A percentile compares a stretch with the other conserved stretches of the same genome.
Evolutionary conservation across 2,797 vertebrate genomes (phyloP).

Genomic region (Malurus leucopterus): DNA sequence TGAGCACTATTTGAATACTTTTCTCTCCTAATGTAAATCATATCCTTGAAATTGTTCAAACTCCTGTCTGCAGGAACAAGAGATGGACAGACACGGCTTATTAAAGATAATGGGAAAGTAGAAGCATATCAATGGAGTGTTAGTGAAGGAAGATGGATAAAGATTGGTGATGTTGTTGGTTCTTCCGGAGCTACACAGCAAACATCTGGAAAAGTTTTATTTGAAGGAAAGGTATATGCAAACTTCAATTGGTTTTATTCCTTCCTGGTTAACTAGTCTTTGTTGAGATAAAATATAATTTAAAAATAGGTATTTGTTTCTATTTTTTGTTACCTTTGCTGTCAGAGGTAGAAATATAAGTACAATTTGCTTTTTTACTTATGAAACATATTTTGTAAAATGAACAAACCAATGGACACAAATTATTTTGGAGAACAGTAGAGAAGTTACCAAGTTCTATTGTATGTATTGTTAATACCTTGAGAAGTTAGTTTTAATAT

Average conservation of each 20-base stretch:
- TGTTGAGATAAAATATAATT: not conserved
- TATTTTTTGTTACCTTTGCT: not conserved
- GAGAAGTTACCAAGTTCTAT: not conserved
- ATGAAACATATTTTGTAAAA: not conserved
- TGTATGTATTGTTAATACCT: not conserved
- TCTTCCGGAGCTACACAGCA: slow-evolving; percentile 88
- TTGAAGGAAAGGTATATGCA: slow-evolving; percentile 92
- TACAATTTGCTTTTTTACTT: not conserved
- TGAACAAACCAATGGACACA: not conserved
- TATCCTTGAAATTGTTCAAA: not conserved
- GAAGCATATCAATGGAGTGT: slow-evolving; percentile 96
- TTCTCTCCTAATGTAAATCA: not conserved
- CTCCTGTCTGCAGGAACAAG: slow-evolving; percentile 81
- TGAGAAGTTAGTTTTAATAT: not conserved
- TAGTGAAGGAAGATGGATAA: slow-evolving; percentile 88
- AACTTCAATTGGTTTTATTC: not conserved
- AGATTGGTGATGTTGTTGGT: slow-evolving; percentile 96
- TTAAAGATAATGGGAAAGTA: slow-evolving; percentile 86
- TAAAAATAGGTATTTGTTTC: not conserved
- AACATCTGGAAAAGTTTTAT: slow-evolving; percentile 89
- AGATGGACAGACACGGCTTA: slow-evolving; percentile 93
- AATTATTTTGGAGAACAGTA: not conserved
- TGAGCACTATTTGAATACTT: not conserved
- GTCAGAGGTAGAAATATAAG: not conserved
- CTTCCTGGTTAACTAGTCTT: not conserved